Conservation (phyloP, 2,888 invertebrate genomes). For the Entomobrya multifasciata region DNA sequence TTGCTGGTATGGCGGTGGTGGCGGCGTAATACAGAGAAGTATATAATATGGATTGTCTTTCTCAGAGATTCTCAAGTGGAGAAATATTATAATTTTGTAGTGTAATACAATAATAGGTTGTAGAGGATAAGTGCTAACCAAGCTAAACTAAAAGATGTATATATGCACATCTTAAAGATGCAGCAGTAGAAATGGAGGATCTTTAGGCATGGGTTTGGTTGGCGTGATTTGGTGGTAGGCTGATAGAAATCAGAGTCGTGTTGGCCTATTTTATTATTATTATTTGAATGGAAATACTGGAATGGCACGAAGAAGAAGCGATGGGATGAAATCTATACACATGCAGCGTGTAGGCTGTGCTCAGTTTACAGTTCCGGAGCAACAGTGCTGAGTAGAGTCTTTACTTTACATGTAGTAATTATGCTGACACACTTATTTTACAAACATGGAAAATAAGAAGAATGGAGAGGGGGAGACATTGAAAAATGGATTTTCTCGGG, state of each 20-base stretch:
- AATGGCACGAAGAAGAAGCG: neutral
- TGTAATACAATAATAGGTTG: no score
- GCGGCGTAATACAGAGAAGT: no score
- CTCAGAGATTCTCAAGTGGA: no score
- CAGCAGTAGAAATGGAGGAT: no score
- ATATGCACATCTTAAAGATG: neutral
- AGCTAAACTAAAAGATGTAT: neutral
- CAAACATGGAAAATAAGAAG: conserved; percentile 25
- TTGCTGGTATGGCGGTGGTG: no score
- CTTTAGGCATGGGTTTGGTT: no score
- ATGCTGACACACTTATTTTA: conserved; percentile 47
- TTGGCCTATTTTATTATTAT: conserved; percentile 44
- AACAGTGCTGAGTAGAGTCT: neutral
- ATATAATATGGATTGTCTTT: no score
- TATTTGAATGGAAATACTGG: conserved; percentile 29
- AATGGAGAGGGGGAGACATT: conserved; percentile 16
- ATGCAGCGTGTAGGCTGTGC: no score
- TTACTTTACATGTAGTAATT: conserved; percentile 30
- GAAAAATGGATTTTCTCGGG: conserved; percentile 47
- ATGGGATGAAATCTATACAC: no score
- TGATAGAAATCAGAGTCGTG: conserved; percentile 44
- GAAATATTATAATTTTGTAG: no score
- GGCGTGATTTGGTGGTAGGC: neutral
- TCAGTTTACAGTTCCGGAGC: no score
- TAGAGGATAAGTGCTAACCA: conserved; percentile 15